These are phyloP conservation scores for Vanessa cardui DNA, from an alignment of 2,888 invertebrate species.

Conservation along the genomic window DNA sequence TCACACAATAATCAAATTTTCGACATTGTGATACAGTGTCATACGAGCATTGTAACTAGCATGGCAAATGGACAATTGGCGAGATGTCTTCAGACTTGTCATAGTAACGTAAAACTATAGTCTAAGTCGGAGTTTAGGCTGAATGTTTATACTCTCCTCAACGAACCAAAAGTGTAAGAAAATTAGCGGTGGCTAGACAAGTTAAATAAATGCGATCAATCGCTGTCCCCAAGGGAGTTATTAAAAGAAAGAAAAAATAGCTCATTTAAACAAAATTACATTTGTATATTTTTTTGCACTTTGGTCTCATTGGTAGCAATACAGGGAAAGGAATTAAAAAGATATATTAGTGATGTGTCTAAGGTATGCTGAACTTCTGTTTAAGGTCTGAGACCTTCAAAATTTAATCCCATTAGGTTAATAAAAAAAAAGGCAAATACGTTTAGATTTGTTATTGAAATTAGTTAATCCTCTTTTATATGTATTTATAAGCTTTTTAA, in stretches of 20 bases:
- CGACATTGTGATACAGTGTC: too few species aligned
- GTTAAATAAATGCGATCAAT: conserved; percentile 2
- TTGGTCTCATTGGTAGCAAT: conserved; percentile 5
- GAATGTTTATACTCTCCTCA: background rate
- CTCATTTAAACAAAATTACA: conserved; percentile 13
- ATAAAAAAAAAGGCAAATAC: background rate
- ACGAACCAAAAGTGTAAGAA: background rate
- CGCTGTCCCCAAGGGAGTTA: conserved; percentile 12
- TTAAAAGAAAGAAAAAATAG: conserved; percentile 5
- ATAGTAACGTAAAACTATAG: background rate
- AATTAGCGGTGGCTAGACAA: background rate
- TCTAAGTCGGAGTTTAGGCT: background rate
- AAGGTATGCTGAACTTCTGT: background rate
- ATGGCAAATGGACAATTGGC: background rate
- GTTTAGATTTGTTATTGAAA: background rate
- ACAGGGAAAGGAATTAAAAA: background rate
- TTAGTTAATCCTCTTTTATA: background rate
- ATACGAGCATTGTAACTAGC: background rate
- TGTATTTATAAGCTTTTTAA: conserved; percentile 22
- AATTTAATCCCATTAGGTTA: background rate
- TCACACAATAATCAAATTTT: too few species aligned
- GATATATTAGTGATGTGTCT: background rate
- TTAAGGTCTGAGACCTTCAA: background rate
- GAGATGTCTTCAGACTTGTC: background rate
- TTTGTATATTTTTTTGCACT: conserved; percentile 15